These are phyloP conservation scores for Embidobia sp. DNA, from an alignment of 2,888 invertebrate species.

Conservation along the genomic window DNA sequence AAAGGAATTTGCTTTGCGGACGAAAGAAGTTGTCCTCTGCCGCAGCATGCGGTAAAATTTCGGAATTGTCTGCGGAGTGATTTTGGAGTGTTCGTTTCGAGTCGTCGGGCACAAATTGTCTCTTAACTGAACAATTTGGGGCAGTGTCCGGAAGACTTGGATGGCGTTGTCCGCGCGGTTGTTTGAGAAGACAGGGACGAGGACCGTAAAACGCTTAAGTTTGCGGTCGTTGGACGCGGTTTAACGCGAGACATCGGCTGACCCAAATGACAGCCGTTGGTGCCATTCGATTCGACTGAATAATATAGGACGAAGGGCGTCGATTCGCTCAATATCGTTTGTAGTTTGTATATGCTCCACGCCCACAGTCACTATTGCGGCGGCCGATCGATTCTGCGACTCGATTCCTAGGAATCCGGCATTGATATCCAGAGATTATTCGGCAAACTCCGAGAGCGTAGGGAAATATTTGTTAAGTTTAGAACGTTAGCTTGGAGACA, in stretches of 20 bases:
- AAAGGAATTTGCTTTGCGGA: too few species aligned
- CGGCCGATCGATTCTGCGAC: conserved; percentile 53
- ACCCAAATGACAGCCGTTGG: conserved; percentile 70
- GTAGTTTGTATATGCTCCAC: conserved; percentile 63
- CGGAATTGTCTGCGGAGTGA: too few species aligned
- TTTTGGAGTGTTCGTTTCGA: neutral
- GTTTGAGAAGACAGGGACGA: conserved; percentile 5
- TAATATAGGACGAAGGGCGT: conserved; percentile 75
- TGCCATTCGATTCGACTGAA: conserved; percentile 73
- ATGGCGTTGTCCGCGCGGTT: conserved; percentile 6
- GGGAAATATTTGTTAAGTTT: conserved; percentile 35
- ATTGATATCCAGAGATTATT: conserved; percentile 59
- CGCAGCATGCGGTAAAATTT: too few species aligned
- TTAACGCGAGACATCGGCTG: conserved; percentile 56
- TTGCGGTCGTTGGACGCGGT: conserved; percentile 14
- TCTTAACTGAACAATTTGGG: conserved; percentile 29
- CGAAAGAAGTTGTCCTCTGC: too few species aligned
- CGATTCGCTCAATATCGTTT: conserved; percentile 70
- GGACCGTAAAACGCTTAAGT: conserved; percentile 36
- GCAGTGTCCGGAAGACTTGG: neutral
- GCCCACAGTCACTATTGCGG: conserved; percentile 46
- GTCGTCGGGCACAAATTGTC: conserved; percentile 2
- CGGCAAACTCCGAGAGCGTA: neutral
- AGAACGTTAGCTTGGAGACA: conserved; percentile 6
- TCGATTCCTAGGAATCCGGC: conserved; percentile 54